A percentile compares a stretch with the other conserved stretches of the same genome.
phyloP scores from a whole-genome alignment of 2,888 invertebrate species.

The Bursaphelenchus okinawaensis region DNA sequence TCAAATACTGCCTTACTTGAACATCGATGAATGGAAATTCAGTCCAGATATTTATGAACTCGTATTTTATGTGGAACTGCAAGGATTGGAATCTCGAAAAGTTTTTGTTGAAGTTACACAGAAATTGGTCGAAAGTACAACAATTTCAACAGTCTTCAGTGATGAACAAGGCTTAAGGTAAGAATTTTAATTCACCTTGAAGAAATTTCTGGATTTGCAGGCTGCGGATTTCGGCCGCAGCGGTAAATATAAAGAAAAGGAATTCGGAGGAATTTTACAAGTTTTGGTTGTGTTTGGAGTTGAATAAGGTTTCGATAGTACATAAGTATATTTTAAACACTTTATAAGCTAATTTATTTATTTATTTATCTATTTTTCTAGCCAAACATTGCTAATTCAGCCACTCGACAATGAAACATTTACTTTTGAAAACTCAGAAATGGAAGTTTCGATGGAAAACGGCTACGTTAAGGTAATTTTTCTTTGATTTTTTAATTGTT shows the following conservation, averaged over 20 bases:
- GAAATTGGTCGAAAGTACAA: conserved; percentile 3
- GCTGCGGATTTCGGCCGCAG: too few species aligned
- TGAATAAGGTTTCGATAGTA: too few species aligned
- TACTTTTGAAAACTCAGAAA: not conserved
- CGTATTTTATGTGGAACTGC: conserved; percentile 14
- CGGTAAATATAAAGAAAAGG: not conserved
- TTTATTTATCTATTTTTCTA: too few species aligned
- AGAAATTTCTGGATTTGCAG: too few species aligned
- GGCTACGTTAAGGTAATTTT: not conserved
- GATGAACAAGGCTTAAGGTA: too few species aligned
- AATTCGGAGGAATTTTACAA: too few species aligned
- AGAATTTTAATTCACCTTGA: too few species aligned
- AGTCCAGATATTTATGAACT: conserved; percentile 6
- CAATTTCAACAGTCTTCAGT: not conserved
- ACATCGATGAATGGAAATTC: conserved; percentile 6
- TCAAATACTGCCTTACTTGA: conserved; percentile 15
- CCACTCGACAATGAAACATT: not conserved
- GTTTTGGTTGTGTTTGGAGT: too few species aligned
- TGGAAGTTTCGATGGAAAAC: not conserved
- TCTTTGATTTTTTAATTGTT: too few species aligned
- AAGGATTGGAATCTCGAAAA: conserved; percentile 2
- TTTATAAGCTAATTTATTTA: too few species aligned
- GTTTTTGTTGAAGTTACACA: conserved; percentile 2
- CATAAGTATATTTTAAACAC: too few species aligned
- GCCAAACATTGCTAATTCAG: too few species aligned